Evolutionary conservation across 2,113 vertebrate genomes (phyloP).

Genomic region (Peromyscus polionotus): DNA sequence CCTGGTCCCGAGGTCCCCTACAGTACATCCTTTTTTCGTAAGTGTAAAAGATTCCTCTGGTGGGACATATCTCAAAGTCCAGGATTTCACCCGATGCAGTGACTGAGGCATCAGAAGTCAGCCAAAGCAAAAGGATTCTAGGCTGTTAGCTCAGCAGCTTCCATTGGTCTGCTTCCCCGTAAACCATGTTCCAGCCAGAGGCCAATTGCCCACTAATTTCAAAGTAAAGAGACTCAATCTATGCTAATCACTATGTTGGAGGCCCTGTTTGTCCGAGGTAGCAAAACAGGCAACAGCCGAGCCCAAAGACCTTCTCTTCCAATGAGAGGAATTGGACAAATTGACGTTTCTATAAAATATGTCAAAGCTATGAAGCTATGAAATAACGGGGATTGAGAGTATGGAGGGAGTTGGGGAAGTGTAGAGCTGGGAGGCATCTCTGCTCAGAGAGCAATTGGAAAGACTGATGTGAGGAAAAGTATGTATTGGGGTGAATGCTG

Average conservation of each 20-base stretch:
- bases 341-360: neutral
- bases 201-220: neutral
- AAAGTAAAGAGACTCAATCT: neutral
- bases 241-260: neutral
- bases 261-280: neutral
- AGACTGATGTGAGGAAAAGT: neutral
- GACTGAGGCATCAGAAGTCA: neutral
- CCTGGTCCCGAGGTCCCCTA: neutral
- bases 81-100: neutral
- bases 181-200: neutral
- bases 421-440: neutral
- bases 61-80: neutral
- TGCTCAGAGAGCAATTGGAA: accelerated
- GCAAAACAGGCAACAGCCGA: neutral
- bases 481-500: neutral
- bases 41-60: neutral
- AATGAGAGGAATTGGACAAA: neutral
- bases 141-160: neutral
- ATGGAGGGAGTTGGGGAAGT: neutral
- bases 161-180: neutral
- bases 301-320: neutral
- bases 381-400: neutral
- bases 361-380: neutral
- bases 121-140: neutral
- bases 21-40: neutral